phyloP scores from a whole-genome alignment of 23 tunicate species.

The Clavelina lepadiformis region DNA sequence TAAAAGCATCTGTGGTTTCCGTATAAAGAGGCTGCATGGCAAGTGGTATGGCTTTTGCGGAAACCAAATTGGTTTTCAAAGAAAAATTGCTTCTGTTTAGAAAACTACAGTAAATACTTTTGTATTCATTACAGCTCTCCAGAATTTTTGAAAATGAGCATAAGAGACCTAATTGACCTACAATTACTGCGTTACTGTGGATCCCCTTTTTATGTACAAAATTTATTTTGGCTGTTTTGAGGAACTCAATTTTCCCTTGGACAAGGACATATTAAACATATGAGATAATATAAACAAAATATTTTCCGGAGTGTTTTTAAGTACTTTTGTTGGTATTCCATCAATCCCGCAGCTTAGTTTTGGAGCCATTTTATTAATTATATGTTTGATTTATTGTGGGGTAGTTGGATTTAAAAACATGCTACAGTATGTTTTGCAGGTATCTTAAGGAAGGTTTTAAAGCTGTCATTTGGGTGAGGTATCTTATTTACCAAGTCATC shows the following conservation, averaged over 20 bases:
- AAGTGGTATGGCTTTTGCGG: conserved; percentile 1
- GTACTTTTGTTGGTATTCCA: conserved; percentile 2
- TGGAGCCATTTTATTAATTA: too few species aligned
- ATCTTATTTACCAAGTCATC: too few species aligned
- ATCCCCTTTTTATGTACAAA: conserved; percentile 10
- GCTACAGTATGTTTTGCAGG: too few species aligned
- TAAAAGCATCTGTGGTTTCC: background rate
- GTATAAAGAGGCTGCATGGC: background rate
- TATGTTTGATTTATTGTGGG: too few species aligned
- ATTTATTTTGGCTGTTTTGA: conserved; percentile 11
- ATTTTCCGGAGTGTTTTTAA: background rate
- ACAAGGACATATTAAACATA: conserved; percentile 4
- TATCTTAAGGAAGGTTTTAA: too few species aligned
- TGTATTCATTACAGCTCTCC: too few species aligned
- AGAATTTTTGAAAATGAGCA: conserved; percentile 8
- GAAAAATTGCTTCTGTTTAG: background rate
- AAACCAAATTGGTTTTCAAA: conserved; percentile 3
- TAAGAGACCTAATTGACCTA: conserved; percentile 13
- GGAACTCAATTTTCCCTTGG: background rate
- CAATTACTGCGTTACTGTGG: background rate
- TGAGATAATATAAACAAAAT: background rate
- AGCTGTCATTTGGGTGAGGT: too few species aligned
- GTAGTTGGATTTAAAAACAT: too few species aligned
- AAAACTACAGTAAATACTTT: background rate
- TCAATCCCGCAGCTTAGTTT: too few species aligned